Percentiles rank a stretch among this genome's conserved stretches.
Evolutionary conservation across 2,113 vertebrate species (phyloP).

Genomic region (Centropus unirufus): DNA sequence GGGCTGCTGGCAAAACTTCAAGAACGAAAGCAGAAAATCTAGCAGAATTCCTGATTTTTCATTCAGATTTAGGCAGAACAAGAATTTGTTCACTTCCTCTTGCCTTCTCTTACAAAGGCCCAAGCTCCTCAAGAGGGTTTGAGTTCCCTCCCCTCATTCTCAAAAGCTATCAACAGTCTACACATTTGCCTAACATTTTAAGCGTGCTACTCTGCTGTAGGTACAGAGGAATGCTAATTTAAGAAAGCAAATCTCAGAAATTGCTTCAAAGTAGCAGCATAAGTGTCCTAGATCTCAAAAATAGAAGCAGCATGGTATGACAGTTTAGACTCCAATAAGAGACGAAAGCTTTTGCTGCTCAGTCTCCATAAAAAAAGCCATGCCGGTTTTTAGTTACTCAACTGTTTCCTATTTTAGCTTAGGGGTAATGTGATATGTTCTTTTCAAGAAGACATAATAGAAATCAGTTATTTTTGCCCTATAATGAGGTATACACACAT

Average conservation of each 20-base stretch:
- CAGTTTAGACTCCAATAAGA: slow-evolving; percentile 23
- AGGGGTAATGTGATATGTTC: background rate
- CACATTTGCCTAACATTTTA: background rate
- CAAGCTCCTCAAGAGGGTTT: background rate
- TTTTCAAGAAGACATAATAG: slow-evolving; percentile 1
- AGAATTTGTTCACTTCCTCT: background rate
- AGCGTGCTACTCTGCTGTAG: background rate
- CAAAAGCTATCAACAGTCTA: background rate
- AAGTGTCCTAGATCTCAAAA: slow-evolving; percentile 46
- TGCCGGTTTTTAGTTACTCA: slow-evolving; percentile 35
- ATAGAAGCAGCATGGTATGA: slow-evolving; percentile 13
- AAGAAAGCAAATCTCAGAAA: slow-evolving; percentile 5
- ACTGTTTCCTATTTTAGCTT: slow-evolving; percentile 42
- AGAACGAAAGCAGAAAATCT: background rate
- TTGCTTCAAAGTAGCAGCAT: slow-evolving; percentile 11
- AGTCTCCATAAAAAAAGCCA: background rate
- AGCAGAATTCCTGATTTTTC: background rate
- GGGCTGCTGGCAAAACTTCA: background rate
- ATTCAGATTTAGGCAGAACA: background rate
- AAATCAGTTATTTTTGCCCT: slow-evolving; percentile 40
- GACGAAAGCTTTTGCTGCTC: slow-evolving; percentile 24
- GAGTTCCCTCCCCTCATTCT: slow-evolving; percentile 16
- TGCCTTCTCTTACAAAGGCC: background rate
- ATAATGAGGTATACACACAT: background rate
- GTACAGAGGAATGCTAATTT: slow-evolving; percentile 16